Conservation (phyloP, 2,113 vertebrate species). For the Platycercus adscitus region DNA sequence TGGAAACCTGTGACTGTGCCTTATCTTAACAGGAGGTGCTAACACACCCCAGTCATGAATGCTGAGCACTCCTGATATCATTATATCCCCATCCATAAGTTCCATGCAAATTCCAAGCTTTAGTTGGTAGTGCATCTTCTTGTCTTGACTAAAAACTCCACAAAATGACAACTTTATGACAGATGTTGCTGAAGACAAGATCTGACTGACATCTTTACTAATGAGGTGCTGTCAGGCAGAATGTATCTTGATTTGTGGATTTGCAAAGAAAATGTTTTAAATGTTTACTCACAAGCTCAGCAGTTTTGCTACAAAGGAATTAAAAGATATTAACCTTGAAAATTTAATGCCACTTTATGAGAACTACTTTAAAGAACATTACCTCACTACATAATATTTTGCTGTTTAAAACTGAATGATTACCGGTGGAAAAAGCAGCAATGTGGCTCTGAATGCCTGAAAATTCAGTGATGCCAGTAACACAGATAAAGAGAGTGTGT, state of each 20-base stretch:
- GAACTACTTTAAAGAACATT: not conserved
- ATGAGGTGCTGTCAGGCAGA: slow-evolving; percentile 3
- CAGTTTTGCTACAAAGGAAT: slow-evolving; percentile 11
- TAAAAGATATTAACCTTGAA: not conserved
- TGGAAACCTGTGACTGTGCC: not conserved
- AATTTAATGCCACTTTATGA: not conserved
- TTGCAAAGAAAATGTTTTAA: not conserved
- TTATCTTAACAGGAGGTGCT: not conserved
- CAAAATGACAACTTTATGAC: not conserved
- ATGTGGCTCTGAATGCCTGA: not conserved
- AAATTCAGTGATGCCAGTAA: not conserved
- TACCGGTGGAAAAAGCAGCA: not conserved
- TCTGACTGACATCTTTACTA: slow-evolving; percentile 1
- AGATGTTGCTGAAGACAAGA: not conserved
- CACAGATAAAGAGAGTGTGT: not conserved
- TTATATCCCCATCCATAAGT: not conserved
- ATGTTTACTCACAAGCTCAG: not conserved
- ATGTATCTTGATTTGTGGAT: slow-evolving; percentile 7
- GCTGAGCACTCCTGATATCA: not conserved
- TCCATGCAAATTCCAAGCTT: not conserved
- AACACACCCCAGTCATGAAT: accelerated
- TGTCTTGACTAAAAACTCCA: not conserved
- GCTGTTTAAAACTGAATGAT: not conserved
- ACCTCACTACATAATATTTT: not conserved
- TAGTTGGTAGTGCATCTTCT: not conserved